phyloP scores from a whole-genome alignment of 2,888 invertebrate species.

The Hypena proboscidalis region DNA sequence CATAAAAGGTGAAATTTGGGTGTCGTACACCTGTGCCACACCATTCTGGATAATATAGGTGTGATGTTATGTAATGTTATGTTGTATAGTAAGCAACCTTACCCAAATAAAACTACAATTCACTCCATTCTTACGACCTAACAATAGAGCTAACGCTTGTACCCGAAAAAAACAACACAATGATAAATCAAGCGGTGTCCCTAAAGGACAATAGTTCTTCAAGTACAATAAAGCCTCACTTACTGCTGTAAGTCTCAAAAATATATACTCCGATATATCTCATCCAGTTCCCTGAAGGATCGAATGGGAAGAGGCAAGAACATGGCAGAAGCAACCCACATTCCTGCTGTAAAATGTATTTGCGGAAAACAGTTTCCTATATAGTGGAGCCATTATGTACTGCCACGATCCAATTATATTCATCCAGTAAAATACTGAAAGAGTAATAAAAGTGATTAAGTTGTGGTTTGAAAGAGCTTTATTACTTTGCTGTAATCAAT shows the following conservation, averaged over 20 bases:
- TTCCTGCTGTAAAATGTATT: constrained; percentile 50
- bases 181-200: constrained; percentile 38
- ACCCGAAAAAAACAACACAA: constrained; percentile 29
- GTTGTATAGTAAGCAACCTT: too few species aligned
- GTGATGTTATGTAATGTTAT: too few species aligned
- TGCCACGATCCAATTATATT: constrained; percentile 52
- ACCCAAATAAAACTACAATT: too few species aligned
- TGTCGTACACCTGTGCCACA: too few species aligned
- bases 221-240: constrained; percentile 45
- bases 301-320: constrained; percentile 56
- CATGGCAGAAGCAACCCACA: constrained; percentile 53
- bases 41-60: too few species aligned
- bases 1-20: too few species aligned
- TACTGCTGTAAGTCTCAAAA: constrained; percentile 59
- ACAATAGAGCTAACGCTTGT: not conserved
- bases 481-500: not conserved
- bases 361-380: constrained; percentile 48
- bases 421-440: constrained; percentile 58
- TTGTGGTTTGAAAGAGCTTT: constrained; percentile 1
- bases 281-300: constrained; percentile 51
- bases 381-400: constrained; percentile 51
- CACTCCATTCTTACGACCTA: too few species aligned
- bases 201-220: constrained; percentile 34
- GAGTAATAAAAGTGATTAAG: constrained; percentile 20
- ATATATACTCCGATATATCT: constrained; percentile 56